Evolutionary conservation across 2,113 vertebrate species (phyloP).

Genomic region (Xenus cinereus): DNA sequence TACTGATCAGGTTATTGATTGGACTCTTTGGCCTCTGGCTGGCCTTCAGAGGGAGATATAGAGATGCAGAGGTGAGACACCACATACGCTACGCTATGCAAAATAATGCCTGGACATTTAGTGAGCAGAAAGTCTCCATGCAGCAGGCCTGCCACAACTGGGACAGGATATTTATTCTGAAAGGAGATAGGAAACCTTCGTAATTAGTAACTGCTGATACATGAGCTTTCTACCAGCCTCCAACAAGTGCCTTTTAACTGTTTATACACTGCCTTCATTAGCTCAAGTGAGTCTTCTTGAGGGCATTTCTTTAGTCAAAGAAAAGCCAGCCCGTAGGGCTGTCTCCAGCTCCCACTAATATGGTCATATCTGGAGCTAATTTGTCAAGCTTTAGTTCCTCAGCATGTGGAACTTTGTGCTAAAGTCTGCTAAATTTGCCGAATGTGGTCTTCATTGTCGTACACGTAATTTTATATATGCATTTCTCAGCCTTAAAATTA

Average conservation of each 20-base stretch:
- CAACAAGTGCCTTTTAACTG: not conserved
- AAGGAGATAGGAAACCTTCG: not conserved
- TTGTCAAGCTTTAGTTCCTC: constrained; percentile 6
- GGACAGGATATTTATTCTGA: not conserved
- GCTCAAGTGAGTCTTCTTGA: not conserved
- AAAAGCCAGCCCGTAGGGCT: not conserved
- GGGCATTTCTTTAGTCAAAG: not conserved
- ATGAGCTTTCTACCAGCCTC: not conserved
- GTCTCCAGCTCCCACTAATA: not conserved
- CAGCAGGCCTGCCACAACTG: not conserved
- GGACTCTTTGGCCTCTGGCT: not conserved
- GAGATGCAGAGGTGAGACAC: not conserved
- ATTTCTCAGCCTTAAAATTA: constrained; percentile 25
- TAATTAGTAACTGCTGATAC: not conserved
- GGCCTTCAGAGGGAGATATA: not conserved
- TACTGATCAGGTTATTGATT: not conserved
- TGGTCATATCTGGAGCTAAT: constrained; percentile 30
- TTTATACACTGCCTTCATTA: constrained; percentile 7
- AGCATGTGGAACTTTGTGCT: not conserved
- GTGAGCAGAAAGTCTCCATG: not conserved
- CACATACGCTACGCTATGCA: fast-evolving
- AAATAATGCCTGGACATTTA: not conserved
- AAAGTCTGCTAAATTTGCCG: not conserved
- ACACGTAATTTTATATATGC: not conserved
- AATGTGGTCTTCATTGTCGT: not conserved